Evolutionary conservation across 2,888 invertebrate genomes (phyloP).

Genomic region (Drosophila lacicola): DNA sequence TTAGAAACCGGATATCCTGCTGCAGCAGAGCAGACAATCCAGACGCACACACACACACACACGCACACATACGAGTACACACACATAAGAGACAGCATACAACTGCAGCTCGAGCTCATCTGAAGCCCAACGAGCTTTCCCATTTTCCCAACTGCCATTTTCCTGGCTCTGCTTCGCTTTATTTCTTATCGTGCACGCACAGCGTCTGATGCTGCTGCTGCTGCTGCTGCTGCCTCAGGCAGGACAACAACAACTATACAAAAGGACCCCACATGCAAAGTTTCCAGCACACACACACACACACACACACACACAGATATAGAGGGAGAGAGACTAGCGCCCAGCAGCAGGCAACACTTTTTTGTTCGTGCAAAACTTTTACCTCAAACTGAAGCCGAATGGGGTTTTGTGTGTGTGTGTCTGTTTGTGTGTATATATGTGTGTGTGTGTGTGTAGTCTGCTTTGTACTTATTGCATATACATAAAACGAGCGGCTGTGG

Average conservation of each 20-base stretch:
- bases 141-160: constrained; percentile 16
- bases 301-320: neutral
- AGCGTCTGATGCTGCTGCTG: constrained; percentile 54
- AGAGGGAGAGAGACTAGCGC: constrained; percentile 12
- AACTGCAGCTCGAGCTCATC: constrained; percentile 50
- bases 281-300: constrained; percentile 36
- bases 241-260: constrained; percentile 24
- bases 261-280: constrained; percentile 71
- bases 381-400: constrained; percentile 48
- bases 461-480: constrained; percentile 61
- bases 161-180: constrained; percentile 34
- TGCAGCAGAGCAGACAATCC: constrained; percentile 62
- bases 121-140: constrained; percentile 38
- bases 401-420: neutral
- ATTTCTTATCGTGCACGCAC: constrained; percentile 70
- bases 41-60: constrained; percentile 22
- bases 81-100: neutral
- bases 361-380: constrained; percentile 59
- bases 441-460: constrained; percentile 9
- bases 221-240: constrained; percentile 28
- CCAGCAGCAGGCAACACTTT: constrained; percentile 53
- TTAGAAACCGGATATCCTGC: constrained; percentile 75
- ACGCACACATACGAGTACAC: neutral
- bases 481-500: constrained; percentile 47
- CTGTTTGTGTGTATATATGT: neutral